Evolutionary conservation across 2,797 vertebrate species (phyloP).

Genomic region (Coccyzus lansbergi): DNA sequence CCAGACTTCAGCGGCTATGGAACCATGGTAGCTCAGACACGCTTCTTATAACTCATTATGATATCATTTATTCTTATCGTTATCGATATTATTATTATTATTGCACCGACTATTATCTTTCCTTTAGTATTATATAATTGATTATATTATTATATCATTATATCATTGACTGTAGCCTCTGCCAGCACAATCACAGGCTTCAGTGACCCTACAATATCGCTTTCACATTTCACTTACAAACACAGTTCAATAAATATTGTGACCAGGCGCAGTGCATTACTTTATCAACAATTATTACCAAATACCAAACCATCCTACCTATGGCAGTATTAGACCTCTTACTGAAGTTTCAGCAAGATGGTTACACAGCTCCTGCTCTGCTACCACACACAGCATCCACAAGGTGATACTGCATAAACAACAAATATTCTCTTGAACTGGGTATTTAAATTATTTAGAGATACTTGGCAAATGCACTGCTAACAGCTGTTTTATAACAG

Average conservation of each 20-base stretch:
- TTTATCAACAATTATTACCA: background rate
- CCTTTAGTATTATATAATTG: background rate
- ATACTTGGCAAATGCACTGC: background rate
- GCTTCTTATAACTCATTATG: background rate
- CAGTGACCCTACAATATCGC: background rate
- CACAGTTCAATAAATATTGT: background rate
- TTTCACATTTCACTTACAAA: background rate
- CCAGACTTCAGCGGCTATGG: background rate
- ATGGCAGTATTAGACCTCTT: background rate
- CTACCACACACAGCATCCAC: background rate
- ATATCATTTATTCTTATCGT: background rate
- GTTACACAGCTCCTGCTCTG: background rate
- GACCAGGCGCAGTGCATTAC: background rate
- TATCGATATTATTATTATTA: too few relatives aligned
- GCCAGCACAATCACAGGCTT: background rate
- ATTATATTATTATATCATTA: background rate
- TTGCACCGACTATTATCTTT: background rate
- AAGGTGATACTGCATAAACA: slow-evolving; percentile 12
- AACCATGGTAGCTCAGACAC: background rate
- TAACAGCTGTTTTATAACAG: slow-evolving; percentile 58
- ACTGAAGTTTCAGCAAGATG: background rate
- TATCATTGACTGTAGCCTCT: background rate
- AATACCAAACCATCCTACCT: background rate
- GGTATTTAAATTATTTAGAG: slow-evolving; percentile 52
- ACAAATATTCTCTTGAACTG: slow-evolving; percentile 36